These are phyloP conservation scores for Nesometra sesokonis DNA, from an alignment of 35 echinoderm and acorn worm species.

Conservation along the genomic window DNA sequence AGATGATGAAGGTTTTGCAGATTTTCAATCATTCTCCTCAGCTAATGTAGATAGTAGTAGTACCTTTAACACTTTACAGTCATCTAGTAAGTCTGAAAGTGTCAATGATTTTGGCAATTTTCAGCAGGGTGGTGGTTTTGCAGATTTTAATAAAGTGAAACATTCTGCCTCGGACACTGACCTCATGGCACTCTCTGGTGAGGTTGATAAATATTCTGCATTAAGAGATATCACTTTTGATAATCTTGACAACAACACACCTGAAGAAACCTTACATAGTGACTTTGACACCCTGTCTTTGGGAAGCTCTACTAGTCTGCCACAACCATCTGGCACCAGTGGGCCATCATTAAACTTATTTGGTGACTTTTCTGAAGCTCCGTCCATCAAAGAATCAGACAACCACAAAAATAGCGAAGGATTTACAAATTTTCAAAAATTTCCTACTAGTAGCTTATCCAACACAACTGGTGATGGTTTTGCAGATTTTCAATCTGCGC, in stretches of 20 bases:
- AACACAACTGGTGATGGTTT: not conserved
- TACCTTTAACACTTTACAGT: not conserved
- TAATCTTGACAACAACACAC: not conserved
- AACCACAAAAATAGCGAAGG: constrained; percentile 5
- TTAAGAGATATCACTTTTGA: constrained; percentile 6
- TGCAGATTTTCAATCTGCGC: not conserved
- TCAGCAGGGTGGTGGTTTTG: constrained; percentile 16
- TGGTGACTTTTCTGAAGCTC: constrained; percentile 6
- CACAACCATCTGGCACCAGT: not conserved
- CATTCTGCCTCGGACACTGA: constrained; percentile 35
- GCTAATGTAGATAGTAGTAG: not conserved
- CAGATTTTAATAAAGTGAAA: constrained; percentile 7
- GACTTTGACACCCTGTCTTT: not conserved
- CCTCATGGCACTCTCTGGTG: not conserved
- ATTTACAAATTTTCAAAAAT: constrained; percentile 46
- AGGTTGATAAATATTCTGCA: constrained; percentile 36
- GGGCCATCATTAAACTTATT: not conserved
- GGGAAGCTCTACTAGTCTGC: not conserved
- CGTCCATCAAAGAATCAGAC: not conserved
- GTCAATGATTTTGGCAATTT: constrained; percentile 16
- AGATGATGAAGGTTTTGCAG: constrained; percentile 5
- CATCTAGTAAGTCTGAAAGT: not conserved
- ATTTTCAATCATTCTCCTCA: constrained; percentile 10
- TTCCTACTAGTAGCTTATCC: not conserved
- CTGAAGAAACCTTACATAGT: constrained; percentile 10